Base-by-base conservation (phyloP, 2,888 invertebrate genomes). In the Cataglyphis rosenhaueri region DNA sequence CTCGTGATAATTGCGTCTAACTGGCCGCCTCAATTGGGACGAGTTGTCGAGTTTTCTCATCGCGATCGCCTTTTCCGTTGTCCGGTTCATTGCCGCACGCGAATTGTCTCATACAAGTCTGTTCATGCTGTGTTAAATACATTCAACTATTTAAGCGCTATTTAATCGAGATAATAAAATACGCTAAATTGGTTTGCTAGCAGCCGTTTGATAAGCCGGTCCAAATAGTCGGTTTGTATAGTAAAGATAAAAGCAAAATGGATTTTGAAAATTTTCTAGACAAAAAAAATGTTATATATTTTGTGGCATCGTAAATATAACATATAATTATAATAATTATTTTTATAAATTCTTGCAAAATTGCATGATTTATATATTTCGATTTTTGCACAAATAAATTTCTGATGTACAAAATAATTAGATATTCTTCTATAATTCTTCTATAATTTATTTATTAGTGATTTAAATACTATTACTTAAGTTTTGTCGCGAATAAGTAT, bases 1-100 rank as follows among this genome's bases (percentile, higher is more conserved):
- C 73, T 83, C 68, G 78, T 71, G 86, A 89, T 92, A 92, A 92
- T 92, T 92, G 86, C 85, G 87, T 75, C 85, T 86, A 91, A 91
- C 87, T 86, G 81, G 86, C 83, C 85, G 85, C 84, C 78, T 89
- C 89, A 92, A 92, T 92, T 92, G 91, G 73, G 68, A 62, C 65
- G 85, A 91, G 90, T 91, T 91, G 88, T 59, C 78, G 44, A n/a
- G n/a, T 90, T 87, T 84, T 84, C 87, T 61, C 48, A 52, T 52
- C 86, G 71, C 81, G 70, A 59, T 15, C 66, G n/a, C 78, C 18
- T 59, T 75, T 38, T 59, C 55, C 55, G 21, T 61, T 52, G 66
- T 59, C 29, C 21, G 59, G n/a, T 55, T 21, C 9, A 48, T 15
- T 18, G 44, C 44, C 44, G 73, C 70, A 74, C 52, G 41, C 21